Base-by-base conservation (phyloP, 1,140 invertebrate species). In the Pseudomyrmex flavicornis region DNA sequence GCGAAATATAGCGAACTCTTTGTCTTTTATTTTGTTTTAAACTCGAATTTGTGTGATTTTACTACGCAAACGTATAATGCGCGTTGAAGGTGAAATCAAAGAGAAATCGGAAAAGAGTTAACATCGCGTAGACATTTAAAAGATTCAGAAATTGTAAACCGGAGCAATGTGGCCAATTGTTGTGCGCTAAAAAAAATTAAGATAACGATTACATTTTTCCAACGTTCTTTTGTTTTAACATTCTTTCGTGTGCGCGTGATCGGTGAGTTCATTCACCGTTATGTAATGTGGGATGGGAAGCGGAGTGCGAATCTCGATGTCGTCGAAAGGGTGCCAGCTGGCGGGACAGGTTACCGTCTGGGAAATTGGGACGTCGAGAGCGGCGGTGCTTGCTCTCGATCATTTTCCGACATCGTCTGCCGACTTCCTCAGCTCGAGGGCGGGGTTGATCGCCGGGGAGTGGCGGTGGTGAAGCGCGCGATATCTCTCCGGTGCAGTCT, bases 341-440 rank as follows among this genome's bases (percentile, higher is more conserved):
- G 83, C 58, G 69, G 80, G 88, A 91, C 91, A 91, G 89, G 88
- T 87, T 90, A 87, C 83, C 73, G 84, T 89, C 83, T 89, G 85
- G 85, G 85, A 90, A 91, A 91, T 91, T 91, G 90, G 88, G 85
- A 88, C 82, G 80, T 87, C 61, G 86, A 79, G 70, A 79, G 70
- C 84, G 83, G 61, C 59, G 77, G 20, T 82, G 82, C 76, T 84
- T 68, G 56, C 83, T 70, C 82, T 88, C 85, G 86, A 85, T 89
- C 84, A 90, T 88, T 91, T 91, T 83, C 86, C 83, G 69, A 72
- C 85, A 46, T 70, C 70, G n/a, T 62, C 50, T 52, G 61, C 50
- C 61, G 66, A 50, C 70, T 58, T 48, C 46, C 72, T 72, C 35
- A 7, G 65, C 26, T 54, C 9, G 17, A 58, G 13, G 68, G 66